A percentile compares a stretch with the other conserved stretches of the same genome.
phyloP scores from a whole-genome alignment of 2,113 vertebrate genomes.

The Platichthys flesus region DNA sequence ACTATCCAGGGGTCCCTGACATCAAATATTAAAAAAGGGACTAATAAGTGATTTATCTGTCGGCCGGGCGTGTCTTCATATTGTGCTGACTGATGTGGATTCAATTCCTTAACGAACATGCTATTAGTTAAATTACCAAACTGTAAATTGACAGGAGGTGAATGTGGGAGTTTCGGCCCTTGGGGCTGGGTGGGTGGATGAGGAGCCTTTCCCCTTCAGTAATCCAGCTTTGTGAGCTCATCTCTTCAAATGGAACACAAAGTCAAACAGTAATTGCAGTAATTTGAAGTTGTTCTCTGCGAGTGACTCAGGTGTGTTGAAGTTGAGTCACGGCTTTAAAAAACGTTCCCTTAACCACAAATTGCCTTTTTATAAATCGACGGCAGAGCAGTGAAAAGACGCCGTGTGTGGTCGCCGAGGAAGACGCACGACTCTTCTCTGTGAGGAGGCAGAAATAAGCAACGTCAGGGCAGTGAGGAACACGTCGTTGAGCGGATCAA shows the following conservation, averaged over 20 bases:
- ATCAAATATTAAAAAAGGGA: no score
- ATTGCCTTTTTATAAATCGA: slow-evolving; percentile 20
- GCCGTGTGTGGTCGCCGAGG: background rate
- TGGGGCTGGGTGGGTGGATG: background rate
- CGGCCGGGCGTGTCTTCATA: background rate
- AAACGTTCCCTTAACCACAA: slow-evolving; percentile 44
- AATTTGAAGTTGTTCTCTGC: background rate
- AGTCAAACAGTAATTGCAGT: slow-evolving; percentile 24
- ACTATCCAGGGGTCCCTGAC: no score
- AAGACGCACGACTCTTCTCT: background rate
- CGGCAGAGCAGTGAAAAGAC: slow-evolving; percentile 1
- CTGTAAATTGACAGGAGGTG: background rate
- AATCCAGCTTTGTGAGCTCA: background rate
- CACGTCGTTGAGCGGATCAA: background rate
- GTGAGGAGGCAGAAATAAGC: background rate
- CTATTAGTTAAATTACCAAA: background rate
- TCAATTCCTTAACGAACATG: background rate
- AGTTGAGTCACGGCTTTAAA: slow-evolving; percentile 34
- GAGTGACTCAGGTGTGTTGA: slow-evolving; percentile 42
- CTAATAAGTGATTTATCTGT: no score
- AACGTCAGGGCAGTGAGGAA: background rate
- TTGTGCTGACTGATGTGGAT: background rate
- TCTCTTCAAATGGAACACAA: background rate
- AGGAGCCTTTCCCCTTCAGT: background rate
- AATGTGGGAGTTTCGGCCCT: background rate